phyloP scores from a whole-genome alignment of 2,113 vertebrate genomes.

The Heterochromis multidens region DNA sequence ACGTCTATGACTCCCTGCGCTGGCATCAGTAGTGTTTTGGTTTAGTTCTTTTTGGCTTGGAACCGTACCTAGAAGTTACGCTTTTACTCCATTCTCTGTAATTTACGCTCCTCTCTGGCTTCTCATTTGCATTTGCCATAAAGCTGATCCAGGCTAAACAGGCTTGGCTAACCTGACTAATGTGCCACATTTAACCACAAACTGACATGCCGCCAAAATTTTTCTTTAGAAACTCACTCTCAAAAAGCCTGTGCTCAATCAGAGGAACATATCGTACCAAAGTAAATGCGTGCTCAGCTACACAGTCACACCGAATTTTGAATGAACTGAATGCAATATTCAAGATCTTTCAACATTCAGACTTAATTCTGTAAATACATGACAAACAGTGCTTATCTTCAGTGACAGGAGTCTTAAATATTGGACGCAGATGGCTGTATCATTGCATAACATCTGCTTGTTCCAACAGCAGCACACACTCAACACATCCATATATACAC shows the following conservation, averaged over 20 bases:
- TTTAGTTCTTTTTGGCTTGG: not conserved
- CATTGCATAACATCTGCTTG: constrained; percentile 4
- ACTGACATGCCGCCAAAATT: not conserved
- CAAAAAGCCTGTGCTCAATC: not conserved
- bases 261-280: not conserved
- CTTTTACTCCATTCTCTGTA: not conserved
- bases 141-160: not conserved
- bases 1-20: not conserved
- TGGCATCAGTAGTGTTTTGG: not conserved
- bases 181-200: not conserved
- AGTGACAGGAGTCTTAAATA: constrained; percentile 20
- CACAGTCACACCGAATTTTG: not conserved
- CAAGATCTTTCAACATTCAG: not conserved
- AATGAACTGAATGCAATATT: not conserved
- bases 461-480: not conserved
- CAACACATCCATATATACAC: constrained; percentile 21
- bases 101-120: not conserved
- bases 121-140: not conserved
- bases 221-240: not conserved
- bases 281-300: not conserved
- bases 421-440: not conserved
- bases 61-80: not conserved
- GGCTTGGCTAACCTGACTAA: not conserved
- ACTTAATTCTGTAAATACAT: constrained; percentile 15
- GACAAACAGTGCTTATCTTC: constrained; percentile 25